phyloP scores from a whole-genome alignment of 1,140 invertebrate species.

The Drosophila simulans region DNA sequence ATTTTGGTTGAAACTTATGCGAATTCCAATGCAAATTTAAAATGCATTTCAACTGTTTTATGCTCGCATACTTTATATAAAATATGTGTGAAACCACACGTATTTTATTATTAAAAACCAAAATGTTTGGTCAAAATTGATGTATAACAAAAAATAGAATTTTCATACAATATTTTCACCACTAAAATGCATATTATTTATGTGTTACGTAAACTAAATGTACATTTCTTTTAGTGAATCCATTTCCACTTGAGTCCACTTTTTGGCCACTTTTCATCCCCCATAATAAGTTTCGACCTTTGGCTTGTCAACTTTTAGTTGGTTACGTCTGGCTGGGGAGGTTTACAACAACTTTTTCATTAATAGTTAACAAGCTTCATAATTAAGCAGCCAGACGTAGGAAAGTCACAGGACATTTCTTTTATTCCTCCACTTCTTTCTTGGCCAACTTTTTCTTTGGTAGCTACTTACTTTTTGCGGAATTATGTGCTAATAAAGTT shows the following conservation, averaged over 20 bases:
- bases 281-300: constrained; percentile 29
- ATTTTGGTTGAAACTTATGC: neutral
- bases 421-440: constrained; percentile 11
- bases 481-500: constrained; percentile 66
- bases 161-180: too few relatives aligned
- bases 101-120: constrained; percentile 3
- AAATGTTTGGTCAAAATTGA: neutral
- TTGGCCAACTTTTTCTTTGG: constrained; percentile 18
- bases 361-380: constrained; percentile 83
- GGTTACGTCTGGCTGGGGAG: constrained; percentile 52
- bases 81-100: neutral
- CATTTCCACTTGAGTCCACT: neutral
- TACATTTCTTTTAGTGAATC: neutral
- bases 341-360: constrained; percentile 81
- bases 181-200: neutral
- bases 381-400: constrained; percentile 69
- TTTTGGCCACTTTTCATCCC: neutral
- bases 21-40: constrained; percentile 5
- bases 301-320: constrained; percentile 58
- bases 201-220: too few relatives aligned
- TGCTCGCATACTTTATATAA: neutral
- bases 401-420: constrained; percentile 30
- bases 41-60: neutral
- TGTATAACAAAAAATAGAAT: neutral
- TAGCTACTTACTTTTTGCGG: neutral